These are phyloP conservation scores for Orchestia grillus DNA, from an alignment of 1,140 invertebrate species.

Conservation along the genomic window DNA sequence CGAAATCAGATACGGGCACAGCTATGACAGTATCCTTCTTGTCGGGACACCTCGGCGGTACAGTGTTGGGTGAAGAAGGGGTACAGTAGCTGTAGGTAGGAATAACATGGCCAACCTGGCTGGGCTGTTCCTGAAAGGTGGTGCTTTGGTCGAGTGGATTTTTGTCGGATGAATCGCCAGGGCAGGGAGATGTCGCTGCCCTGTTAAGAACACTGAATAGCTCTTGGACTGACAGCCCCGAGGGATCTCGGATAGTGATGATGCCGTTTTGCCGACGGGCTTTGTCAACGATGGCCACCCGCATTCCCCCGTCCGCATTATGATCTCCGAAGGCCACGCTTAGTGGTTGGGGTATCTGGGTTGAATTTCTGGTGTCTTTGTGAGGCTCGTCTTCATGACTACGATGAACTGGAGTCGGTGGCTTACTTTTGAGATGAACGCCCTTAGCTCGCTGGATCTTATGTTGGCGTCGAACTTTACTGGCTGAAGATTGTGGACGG, in stretches of 20 bases:
- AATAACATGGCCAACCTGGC: background rate
- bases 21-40: background rate
- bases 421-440: conserved; percentile 58
- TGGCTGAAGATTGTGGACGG: conserved; percentile 61
- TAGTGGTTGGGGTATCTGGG: background rate
- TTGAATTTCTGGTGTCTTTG: background rate
- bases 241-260: conserved; percentile 67
- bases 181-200: conserved; percentile 50
- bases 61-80: background rate
- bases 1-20: background rate
- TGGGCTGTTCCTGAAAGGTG: background rate
- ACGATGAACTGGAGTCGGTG: background rate
- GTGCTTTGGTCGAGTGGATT: background rate
- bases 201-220: conserved; percentile 66
- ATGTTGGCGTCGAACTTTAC: conserved; percentile 64
- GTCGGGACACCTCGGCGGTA: background rate
- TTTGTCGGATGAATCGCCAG: background rate
- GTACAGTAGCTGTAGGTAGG: background rate
- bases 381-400: background rate
- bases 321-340: background rate
- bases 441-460: conserved; percentile 67
- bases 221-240: conserved; percentile 66
- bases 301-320: conserved; percentile 49
- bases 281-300: conserved; percentile 66
- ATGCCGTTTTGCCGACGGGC: conserved; percentile 64